Evolutionary conservation across 2,888 invertebrate species (phyloP).

Genomic region (Zygogramma bicolorata): DNA sequence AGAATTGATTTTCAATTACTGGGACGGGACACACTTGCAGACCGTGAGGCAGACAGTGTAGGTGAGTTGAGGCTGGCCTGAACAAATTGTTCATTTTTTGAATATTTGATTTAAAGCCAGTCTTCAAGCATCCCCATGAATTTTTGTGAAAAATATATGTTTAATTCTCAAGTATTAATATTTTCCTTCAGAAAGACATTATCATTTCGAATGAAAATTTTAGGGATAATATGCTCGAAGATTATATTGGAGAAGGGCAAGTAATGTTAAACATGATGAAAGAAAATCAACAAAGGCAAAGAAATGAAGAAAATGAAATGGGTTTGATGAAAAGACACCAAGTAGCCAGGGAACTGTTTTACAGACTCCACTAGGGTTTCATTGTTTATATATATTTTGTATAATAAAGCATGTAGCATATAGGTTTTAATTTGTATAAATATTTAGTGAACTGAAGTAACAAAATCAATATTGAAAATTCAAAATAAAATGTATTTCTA

Average conservation of each 20-base stretch:
- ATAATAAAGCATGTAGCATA: neutral
- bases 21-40: no score
- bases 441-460: neutral
- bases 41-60: no score
- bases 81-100: no score
- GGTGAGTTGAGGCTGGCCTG: no score
- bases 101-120: no score
- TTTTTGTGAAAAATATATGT: slow-evolving; percentile 37
- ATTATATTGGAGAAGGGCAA: neutral
- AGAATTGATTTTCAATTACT: no score
- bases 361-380: neutral
- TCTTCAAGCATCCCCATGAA: no score
- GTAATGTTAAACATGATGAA: neutral
- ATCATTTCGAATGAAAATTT: neutral
- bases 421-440: neutral
- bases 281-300: slow-evolving; percentile 13
- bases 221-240: neutral
- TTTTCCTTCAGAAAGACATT: neutral
- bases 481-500: neutral
- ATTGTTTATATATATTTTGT: neutral
- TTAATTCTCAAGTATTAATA: slow-evolving; percentile 3
- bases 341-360: neutral
- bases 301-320: neutral
- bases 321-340: neutral
- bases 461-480: neutral